Conservation (phyloP, 2,888 invertebrate species). For the Ceraclea dissimilis region DNA sequence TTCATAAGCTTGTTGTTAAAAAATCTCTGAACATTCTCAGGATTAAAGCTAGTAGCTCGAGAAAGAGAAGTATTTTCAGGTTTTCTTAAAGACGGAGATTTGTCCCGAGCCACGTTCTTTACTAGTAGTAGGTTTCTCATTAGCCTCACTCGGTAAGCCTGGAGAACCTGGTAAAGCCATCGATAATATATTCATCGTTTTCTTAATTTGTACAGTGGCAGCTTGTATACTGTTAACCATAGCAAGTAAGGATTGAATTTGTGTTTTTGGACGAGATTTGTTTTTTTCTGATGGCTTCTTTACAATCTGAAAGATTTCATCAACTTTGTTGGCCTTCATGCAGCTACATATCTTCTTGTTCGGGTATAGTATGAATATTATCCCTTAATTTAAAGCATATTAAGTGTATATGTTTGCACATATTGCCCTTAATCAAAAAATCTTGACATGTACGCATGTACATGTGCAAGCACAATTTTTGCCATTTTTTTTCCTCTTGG, state of each 20-base stretch:
- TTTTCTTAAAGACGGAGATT: too few species aligned
- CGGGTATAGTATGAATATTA: background rate
- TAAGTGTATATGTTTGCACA: background rate
- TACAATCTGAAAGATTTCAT: background rate
- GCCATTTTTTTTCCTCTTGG: too few species aligned
- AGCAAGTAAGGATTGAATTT: background rate
- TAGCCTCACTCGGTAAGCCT: too few species aligned
- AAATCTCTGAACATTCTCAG: too few species aligned
- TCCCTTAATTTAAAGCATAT: background rate
- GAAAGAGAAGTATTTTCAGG: too few species aligned
- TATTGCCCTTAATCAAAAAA: background rate
- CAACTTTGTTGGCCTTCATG: background rate
- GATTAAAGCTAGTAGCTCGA: too few species aligned
- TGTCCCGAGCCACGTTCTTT: too few species aligned
- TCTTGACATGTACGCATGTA: background rate
- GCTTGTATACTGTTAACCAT: background rate
- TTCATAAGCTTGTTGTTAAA: too few species aligned
- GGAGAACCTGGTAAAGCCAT: background rate
- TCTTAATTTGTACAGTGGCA: background rate
- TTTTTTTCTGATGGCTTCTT: background rate
- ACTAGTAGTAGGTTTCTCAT: too few species aligned
- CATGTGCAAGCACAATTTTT: too few species aligned
- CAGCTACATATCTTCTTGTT: background rate
- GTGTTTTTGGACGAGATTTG: background rate
- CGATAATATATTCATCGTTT: background rate